These are phyloP conservation scores for Leptobrachium ailaonicum DNA, from an alignment of 2,113 vertebrate species.

Conservation along the genomic window DNA sequence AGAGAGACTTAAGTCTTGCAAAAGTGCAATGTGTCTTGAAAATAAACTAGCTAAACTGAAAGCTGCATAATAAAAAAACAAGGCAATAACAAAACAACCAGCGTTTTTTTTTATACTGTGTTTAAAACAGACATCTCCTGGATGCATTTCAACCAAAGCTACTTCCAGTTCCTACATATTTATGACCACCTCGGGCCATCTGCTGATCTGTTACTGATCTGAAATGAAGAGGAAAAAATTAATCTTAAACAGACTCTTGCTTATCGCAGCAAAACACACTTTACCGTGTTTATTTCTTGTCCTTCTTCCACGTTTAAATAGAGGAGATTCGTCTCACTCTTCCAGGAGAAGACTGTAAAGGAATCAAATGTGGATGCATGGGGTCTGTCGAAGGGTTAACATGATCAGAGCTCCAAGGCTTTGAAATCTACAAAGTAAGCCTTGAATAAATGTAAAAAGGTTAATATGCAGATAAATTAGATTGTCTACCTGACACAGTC, in stretches of 20 bases:
- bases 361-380: background rate
- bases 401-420: background rate
- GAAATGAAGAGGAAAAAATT: conserved; percentile 56
- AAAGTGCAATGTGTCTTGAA: background rate
- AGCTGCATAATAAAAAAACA: conserved; percentile 12
- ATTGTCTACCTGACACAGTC: too few relatives aligned
- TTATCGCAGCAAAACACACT: conserved; percentile 50
- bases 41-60: background rate
- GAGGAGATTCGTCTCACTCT: background rate
- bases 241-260: conserved; percentile 48
- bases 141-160: conserved; percentile 52
- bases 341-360: conserved; percentile 7
- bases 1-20: background rate
- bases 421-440: too few relatives aligned
- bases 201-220: conserved; percentile 55
- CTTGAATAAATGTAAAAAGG: too few relatives aligned
- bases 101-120: conserved; percentile 13
- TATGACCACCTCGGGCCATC: conserved; percentile 62
- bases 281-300: conserved; percentile 46
- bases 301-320: conserved; percentile 50
- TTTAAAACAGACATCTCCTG: conserved; percentile 28
- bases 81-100: conserved; percentile 38
- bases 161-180: conserved; percentile 56
- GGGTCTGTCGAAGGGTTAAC: background rate
- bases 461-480: too few relatives aligned